phyloP scores from a whole-genome alignment of 2,113 vertebrate species.

The Gymnarchus niloticus region DNA sequence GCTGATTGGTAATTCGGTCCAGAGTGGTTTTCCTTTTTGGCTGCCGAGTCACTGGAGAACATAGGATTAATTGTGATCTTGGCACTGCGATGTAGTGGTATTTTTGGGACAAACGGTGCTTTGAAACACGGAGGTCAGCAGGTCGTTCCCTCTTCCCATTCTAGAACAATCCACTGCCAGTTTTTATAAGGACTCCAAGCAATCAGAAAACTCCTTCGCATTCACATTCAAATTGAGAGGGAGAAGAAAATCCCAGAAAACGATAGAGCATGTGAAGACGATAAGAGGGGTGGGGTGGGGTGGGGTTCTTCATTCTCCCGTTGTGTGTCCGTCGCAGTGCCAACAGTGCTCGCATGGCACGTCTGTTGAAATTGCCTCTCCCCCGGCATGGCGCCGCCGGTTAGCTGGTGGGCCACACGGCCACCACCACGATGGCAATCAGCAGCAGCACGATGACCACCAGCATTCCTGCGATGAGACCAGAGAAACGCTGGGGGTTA shows the following conservation, averaged over 20 bases:
- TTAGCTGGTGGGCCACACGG: conserved; percentile 57
- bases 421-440: conserved; percentile 66
- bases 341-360: neutral
- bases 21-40: conserved; percentile 42
- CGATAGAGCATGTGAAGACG: neutral
- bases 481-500: conserved; percentile 20
- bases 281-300: neutral
- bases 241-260: neutral
- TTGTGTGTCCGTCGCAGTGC: neutral
- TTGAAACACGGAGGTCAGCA: conserved; percentile 8
- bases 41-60: neutral
- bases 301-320: neutral
- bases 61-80: neutral
- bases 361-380: neutral
- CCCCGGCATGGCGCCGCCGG: neutral
- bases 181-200: neutral
- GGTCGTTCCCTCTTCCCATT: neutral
- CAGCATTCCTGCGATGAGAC: conserved; percentile 61
- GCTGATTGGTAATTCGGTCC: conserved; percentile 38
- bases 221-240: conserved; percentile 13
- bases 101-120: neutral
- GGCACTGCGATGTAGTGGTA: neutral
- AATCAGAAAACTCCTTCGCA: neutral
- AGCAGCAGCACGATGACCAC: conserved; percentile 71
- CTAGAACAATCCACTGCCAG: neutral